phyloP scores from a whole-genome alignment of 2,113 vertebrate species.

The Gymnarchus niloticus region DNA sequence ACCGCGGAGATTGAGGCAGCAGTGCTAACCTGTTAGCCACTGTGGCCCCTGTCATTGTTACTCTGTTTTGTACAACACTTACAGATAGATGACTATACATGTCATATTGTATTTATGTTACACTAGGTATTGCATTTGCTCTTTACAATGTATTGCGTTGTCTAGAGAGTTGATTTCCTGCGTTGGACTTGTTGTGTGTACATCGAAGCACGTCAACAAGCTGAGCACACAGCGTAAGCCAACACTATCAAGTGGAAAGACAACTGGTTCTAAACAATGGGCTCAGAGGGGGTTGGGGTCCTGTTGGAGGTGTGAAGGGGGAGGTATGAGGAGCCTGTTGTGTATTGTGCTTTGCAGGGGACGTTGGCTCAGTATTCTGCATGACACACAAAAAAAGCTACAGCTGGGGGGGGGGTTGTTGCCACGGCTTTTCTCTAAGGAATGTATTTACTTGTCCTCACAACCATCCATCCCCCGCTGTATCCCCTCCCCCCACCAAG shows the following conservation, averaged over 20 bases:
- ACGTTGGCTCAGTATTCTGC: conserved; percentile 1
- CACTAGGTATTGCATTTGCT: neutral
- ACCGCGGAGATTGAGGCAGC: too few species aligned
- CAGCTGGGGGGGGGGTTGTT: neutral
- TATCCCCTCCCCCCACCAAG: neutral
- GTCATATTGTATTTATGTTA: neutral
- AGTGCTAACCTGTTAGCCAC: too few species aligned
- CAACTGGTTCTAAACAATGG: conserved; percentile 1
- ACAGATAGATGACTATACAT: neutral
- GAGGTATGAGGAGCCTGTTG: neutral
- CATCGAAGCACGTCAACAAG: neutral
- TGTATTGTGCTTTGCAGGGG: conserved; percentile 20
- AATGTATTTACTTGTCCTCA: conserved; percentile 16
- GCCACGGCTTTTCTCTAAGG: conserved; percentile 17
- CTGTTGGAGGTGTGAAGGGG: conserved; percentile 17
- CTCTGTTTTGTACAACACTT: neutral
- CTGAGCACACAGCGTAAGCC: neutral
- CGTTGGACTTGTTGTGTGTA: neutral
- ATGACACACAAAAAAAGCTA: conserved; percentile 17
- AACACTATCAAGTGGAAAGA: neutral
- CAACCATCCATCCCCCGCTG: conserved; percentile 7
- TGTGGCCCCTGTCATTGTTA: too few species aligned
- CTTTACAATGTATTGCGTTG: neutral
- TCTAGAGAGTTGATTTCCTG: neutral
- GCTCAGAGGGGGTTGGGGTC: neutral